These are phyloP conservation scores for Lucilia cuprina DNA, from an alignment of 1,140 invertebrate genomes.

Conservation along the genomic window DNA sequence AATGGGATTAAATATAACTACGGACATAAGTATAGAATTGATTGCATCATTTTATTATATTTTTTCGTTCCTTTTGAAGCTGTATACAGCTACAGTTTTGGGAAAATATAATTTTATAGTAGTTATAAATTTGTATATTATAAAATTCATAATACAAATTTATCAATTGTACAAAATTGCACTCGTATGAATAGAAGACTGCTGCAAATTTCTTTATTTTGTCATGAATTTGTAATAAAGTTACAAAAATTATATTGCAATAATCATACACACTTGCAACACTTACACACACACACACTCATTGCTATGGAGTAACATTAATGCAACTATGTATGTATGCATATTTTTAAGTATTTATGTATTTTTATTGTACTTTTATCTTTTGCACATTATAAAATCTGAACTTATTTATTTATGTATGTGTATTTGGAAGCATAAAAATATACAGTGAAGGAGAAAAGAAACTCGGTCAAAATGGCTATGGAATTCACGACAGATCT, in stretches of 20 bases:
- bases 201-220: background rate
- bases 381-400: background rate
- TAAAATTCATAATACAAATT: background rate
- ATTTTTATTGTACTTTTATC: background rate
- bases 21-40: too few species aligned
- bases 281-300: background rate
- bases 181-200: background rate
- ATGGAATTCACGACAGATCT: too few species aligned
- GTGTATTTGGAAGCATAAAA: too few species aligned
- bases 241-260: background rate
- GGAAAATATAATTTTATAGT: background rate
- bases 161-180: background rate
- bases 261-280: background rate
- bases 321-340: background rate
- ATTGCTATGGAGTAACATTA: background rate
- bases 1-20: too few species aligned
- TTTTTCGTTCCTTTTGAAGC: background rate
- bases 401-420: background rate
- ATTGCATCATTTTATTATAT: too few species aligned
- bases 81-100: background rate
- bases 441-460: too few species aligned
- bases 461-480: too few species aligned
- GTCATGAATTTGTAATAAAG: background rate
- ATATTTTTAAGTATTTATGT: background rate
- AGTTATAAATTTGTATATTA: background rate